A percentile compares a stretch with the other conserved stretches of the same genome.
phyloP scores from a whole-genome alignment of 2,797 vertebrate species.

The Eulemur albifrons region DNA sequence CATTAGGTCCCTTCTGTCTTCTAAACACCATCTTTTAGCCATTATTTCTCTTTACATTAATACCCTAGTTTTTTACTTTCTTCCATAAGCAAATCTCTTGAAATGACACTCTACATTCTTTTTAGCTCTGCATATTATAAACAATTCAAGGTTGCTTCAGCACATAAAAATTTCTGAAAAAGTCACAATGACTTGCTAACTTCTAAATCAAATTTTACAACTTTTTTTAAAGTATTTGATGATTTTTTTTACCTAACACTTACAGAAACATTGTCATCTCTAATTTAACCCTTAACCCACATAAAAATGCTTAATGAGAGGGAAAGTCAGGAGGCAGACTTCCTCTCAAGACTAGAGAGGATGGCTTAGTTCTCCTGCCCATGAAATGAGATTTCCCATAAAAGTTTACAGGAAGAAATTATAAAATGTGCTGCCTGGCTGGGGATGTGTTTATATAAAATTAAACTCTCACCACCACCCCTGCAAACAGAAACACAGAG shows the following conservation, averaged over 20 bases:
- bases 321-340: neutral
- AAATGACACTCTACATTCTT: neutral
- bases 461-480: neutral
- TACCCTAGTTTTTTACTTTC: neutral
- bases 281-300: neutral
- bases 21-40: neutral
- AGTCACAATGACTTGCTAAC: neutral
- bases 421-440: neutral
- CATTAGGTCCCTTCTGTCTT: neutral
- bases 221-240: neutral
- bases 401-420: neutral
- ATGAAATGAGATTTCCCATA: neutral
- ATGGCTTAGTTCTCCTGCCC: neutral
- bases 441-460: neutral
- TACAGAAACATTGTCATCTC: neutral
- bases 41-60: neutral
- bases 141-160: neutral
- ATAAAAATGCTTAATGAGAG: neutral
- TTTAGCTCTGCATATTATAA: neutral
- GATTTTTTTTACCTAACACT: neutral
- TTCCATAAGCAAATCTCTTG: neutral
- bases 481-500: neutral
- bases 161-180: neutral
- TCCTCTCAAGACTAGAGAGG: neutral
- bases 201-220: neutral